phyloP scores from a whole-genome alignment of 2,113 vertebrate species.

The Alouatta palliata region DNA sequence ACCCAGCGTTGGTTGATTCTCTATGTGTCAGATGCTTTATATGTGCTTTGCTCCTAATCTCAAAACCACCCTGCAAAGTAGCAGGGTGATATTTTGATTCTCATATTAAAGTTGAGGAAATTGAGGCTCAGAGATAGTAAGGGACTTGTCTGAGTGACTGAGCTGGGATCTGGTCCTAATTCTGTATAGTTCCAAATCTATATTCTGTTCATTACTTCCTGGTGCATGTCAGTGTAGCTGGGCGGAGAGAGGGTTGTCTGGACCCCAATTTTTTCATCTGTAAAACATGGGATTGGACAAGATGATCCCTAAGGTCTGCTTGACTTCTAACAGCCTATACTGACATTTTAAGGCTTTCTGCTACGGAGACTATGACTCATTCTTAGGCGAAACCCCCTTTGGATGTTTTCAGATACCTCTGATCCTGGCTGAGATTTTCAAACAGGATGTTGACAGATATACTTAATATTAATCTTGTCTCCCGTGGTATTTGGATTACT shows the following conservation, averaged over 20 bases:
- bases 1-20: neutral
- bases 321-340: conserved; percentile 13
- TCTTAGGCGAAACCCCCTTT: conserved; percentile 49
- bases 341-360: conserved; percentile 37
- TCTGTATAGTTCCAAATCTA: neutral
- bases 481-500: conserved; percentile 41
- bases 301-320: neutral
- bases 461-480: conserved; percentile 75
- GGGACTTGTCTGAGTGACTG: neutral
- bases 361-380: conserved; percentile 53
- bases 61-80: neutral
- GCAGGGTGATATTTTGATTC: neutral
- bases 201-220: neutral
- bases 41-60: neutral
- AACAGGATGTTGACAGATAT: conserved; percentile 77
- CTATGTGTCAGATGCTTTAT: neutral
- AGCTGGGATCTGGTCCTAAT: neutral
- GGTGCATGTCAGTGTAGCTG: neutral
- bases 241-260: neutral
- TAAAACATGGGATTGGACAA: neutral
- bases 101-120: neutral
- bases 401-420: conserved; percentile 58
- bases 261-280: neutral
- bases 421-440: conserved; percentile 67
- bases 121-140: neutral